These are phyloP conservation scores for Ochotona curzoniae DNA, from an alignment of 2,113 vertebrate genomes.

Conservation along the genomic window DNA sequence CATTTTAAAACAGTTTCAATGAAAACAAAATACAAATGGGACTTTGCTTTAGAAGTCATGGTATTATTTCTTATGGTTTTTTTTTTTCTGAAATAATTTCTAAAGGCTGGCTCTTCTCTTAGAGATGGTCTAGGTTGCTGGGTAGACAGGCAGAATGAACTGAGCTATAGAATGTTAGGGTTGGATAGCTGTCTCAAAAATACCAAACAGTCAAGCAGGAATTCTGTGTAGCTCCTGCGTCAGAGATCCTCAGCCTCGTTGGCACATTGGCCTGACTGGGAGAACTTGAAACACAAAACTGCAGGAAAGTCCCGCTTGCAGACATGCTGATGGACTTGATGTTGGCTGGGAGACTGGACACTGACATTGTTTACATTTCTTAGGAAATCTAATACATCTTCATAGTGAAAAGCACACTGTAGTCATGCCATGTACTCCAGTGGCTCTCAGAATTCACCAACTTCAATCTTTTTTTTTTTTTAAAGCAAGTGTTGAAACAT, in stretches of 20 bases:
- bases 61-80: not conserved
- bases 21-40: constrained; percentile 31
- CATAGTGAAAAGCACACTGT: not conserved
- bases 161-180: not conserved
- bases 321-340: not conserved
- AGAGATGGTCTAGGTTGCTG: not conserved
- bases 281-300: not conserved
- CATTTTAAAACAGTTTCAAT: constrained; percentile 2
- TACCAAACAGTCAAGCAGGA: not conserved
- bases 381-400: not conserved
- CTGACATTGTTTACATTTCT: not conserved
- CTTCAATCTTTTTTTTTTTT: not conserved
- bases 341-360: not conserved
- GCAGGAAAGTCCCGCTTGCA: not conserved
- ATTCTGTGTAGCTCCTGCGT: not conserved
- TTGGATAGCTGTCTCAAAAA: not conserved
- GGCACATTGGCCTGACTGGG: not conserved
- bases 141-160: not conserved
- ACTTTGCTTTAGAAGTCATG: not conserved
- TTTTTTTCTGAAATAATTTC: constrained; percentile 41
- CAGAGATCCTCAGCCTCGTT: not conserved
- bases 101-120: not conserved
- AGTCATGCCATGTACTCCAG: not conserved
- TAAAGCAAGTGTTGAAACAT: not conserved
- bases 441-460: not conserved